phyloP scores from a whole-genome alignment of 1,140 invertebrate genomes.

The Acromyrmex echinatior region DNA sequence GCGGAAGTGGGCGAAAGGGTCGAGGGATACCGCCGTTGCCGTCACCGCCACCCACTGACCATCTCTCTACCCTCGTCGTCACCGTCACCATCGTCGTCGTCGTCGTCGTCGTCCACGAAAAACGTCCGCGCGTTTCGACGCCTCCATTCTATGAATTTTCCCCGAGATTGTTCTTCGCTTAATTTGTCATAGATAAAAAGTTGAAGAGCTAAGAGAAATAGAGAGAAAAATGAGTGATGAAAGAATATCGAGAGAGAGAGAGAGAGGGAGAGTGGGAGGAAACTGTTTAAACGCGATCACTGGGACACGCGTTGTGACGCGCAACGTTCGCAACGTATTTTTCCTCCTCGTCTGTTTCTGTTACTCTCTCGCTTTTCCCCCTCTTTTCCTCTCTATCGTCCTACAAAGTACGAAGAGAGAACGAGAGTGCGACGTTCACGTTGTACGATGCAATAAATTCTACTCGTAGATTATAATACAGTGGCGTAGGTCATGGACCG shows the following conservation, averaged over 20 bases:
- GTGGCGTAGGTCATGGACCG: slow-evolving; percentile 76
- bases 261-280: neutral
- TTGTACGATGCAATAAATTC: slow-evolving; percentile 70
- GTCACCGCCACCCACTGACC: slow-evolving; percentile 79
- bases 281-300: slow-evolving; percentile 60
- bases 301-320: slow-evolving; percentile 27
- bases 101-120: slow-evolving; percentile 15
- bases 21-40: slow-evolving; percentile 73
- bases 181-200: slow-evolving; percentile 56
- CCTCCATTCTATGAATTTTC: neutral
- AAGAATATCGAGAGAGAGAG: neutral
- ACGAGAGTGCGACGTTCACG: slow-evolving; percentile 36
- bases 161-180: neutral
- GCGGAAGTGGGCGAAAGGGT: slow-evolving; percentile 73
- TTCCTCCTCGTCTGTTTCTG: slow-evolving; percentile 33
- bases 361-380: slow-evolving; percentile 14
- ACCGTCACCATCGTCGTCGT: slow-evolving; percentile 18
- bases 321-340: slow-evolving; percentile 11
- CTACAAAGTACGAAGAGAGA: slow-evolving; percentile 28
- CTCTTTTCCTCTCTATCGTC: slow-evolving; percentile 27
- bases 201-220: neutral
- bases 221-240: neutral
- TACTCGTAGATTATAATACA: slow-evolving; percentile 77
- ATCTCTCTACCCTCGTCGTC: slow-evolving; percentile 69
- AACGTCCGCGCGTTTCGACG: neutral